Conservation (phyloP, 2,888 invertebrate genomes). For the Orchesellides sinensis region DNA sequence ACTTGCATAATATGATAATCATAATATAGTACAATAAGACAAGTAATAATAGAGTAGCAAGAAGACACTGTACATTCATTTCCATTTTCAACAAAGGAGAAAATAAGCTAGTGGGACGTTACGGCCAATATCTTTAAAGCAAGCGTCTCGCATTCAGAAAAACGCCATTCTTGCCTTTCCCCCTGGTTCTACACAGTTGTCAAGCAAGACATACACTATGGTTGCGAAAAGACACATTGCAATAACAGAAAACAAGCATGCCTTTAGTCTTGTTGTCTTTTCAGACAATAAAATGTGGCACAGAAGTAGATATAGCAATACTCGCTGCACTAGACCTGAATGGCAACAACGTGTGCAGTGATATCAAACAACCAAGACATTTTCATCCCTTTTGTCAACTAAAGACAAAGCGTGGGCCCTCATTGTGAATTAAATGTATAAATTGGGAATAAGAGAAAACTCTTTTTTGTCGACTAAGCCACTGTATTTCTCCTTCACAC, state of each 20-base stretch:
- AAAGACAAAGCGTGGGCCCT: slow-evolving; percentile 31
- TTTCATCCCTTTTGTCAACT: slow-evolving; percentile 52
- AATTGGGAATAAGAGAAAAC: slow-evolving; percentile 39
- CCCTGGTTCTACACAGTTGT: no score
- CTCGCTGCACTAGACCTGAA: background rate
- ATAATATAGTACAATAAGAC: slow-evolving; percentile 6
- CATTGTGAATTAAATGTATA: slow-evolving; percentile 46
- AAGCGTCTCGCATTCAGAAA: no score
- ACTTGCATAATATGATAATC: slow-evolving; percentile 34
- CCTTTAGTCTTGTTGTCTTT: no score
- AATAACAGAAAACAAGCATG: no score
- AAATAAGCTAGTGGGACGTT: background rate
- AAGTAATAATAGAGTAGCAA: slow-evolving; percentile 18
- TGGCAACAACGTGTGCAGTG: slow-evolving; percentile 1
- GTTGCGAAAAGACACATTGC: no score
- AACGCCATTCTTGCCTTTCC: no score
- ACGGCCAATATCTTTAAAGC: background rate
- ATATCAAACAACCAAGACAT: slow-evolving; percentile 38
- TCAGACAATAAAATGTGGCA: background rate
- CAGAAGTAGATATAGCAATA: background rate
- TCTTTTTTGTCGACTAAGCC: background rate
- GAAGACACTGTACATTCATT: slow-evolving; percentile 6
- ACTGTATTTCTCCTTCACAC: background rate
- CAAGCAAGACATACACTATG: no score
- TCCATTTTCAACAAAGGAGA: background rate